phyloP scores from a whole-genome alignment of 2,113 vertebrate genomes.

The Neoarius graeffei region DNA sequence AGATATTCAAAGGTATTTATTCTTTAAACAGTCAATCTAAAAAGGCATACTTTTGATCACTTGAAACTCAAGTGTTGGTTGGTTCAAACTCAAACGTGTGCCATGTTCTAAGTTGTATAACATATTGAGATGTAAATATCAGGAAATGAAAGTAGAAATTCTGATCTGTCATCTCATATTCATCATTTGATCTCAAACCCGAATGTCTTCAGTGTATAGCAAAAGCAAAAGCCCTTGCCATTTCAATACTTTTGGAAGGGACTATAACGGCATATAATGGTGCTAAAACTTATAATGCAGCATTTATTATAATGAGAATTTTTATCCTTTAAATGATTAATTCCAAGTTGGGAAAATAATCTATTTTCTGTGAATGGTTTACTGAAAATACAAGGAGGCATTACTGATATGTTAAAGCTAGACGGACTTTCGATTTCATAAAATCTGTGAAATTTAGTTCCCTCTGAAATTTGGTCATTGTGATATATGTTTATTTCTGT shows the following conservation, averaged over 20 bases:
- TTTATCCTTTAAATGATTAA: background rate
- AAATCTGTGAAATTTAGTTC: no score
- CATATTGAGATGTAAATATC: background rate
- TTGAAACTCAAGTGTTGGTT: background rate
- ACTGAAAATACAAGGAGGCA: background rate
- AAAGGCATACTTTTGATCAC: background rate
- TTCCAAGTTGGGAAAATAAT: background rate
- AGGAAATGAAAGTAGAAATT: background rate
- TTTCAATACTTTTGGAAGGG: background rate
- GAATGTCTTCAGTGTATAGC: background rate
- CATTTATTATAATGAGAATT: background rate
- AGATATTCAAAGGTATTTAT: background rate
- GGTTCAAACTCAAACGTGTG: background rate
- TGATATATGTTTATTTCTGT: no score
- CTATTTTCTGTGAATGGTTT: background rate
- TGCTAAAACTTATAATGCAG: background rate
- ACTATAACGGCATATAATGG: background rate
- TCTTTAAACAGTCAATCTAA: background rate
- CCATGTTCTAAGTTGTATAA: background rate
- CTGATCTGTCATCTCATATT: background rate
- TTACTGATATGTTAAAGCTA: background rate
- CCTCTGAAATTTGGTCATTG: no score
- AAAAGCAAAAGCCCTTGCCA: background rate
- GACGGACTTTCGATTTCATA: no score
- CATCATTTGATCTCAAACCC: background rate